phyloP scores from a whole-genome alignment of 1,140 invertebrate genomes.

The Pteromalus puparum region DNA sequence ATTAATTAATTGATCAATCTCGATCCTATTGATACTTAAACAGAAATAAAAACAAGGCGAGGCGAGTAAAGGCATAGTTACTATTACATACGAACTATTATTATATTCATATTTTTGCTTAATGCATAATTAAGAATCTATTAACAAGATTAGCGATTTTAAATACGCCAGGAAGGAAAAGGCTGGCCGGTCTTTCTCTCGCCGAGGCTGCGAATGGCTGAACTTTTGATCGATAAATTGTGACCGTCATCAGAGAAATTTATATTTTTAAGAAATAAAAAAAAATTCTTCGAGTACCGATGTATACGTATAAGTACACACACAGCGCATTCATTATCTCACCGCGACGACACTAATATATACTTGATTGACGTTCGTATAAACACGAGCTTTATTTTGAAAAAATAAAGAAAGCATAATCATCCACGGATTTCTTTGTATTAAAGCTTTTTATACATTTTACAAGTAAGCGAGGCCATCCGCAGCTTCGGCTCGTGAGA shows the following conservation, averaged over 20 bases:
- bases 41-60: constrained; percentile 48
- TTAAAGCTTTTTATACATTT: constrained; percentile 33
- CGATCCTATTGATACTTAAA: constrained; percentile 71
- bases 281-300: not conserved
- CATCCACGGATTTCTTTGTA: not conserved
- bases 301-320: not conserved
- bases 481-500: constrained; percentile 29
- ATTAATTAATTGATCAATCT: constrained; percentile 70
- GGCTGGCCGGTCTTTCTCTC: constrained; percentile 34
- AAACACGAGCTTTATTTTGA: not conserved
- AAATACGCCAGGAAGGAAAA: constrained; percentile 50
- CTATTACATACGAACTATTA: constrained; percentile 72
- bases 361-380: constrained; percentile 2
- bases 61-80: constrained; percentile 65
- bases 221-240: not conserved
- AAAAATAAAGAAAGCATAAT: constrained; percentile 12
- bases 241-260: constrained; percentile 8
- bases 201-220: constrained; percentile 16
- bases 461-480: constrained; percentile 33
- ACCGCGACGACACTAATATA: not conserved
- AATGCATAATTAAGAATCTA: constrained; percentile 71
- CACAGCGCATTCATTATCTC: not conserved
- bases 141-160: constrained; percentile 67
- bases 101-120: constrained; percentile 76
- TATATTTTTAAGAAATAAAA: constrained; percentile 35